phyloP scores from a whole-genome alignment of 2,113 vertebrate genomes.

The Sphaerodactylus townsendi region DNA sequence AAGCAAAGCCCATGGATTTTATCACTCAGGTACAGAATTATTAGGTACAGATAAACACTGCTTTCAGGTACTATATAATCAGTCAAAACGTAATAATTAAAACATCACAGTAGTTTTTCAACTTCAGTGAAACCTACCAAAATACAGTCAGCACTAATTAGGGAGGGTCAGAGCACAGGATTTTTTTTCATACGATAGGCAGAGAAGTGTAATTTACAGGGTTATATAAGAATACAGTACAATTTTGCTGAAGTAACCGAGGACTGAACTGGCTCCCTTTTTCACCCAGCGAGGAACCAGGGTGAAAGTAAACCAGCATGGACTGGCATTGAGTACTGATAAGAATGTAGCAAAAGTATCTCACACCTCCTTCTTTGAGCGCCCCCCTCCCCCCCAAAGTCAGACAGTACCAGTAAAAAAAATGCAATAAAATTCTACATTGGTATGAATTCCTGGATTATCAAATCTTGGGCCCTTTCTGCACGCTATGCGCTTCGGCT shows the following conservation, averaged over 20 bases:
- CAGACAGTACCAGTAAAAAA: too few relatives aligned
- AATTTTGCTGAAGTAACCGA: neutral
- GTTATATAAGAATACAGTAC: neutral
- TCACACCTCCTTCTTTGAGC: too few relatives aligned
- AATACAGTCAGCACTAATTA: slow-evolving; percentile 15
- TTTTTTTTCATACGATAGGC: neutral
- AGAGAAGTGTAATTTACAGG: slow-evolving; percentile 13
- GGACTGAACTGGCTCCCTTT: neutral
- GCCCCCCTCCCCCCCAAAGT: too few relatives aligned
- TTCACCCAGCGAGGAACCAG: neutral
- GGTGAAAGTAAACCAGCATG: neutral
- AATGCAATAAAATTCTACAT: too few relatives aligned
- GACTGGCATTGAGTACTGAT: neutral
- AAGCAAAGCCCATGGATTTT: slow-evolving; percentile 1
- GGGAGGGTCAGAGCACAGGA: slow-evolving; percentile 14
- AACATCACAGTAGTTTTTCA: slow-evolving; percentile 15
- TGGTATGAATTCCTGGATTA: too few relatives aligned
- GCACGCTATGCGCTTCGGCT: too few relatives aligned
- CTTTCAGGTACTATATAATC: slow-evolving; percentile 34
- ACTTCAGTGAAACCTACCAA: slow-evolving; percentile 17
- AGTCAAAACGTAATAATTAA: slow-evolving; percentile 23
- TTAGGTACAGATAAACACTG: neutral
- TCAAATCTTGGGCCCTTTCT: too few relatives aligned
- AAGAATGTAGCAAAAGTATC: too few relatives aligned
- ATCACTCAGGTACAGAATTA: neutral